Conservation (phyloP, 1,140 invertebrate genomes). For the Daktulosphaira vitifoliae region DNA sequence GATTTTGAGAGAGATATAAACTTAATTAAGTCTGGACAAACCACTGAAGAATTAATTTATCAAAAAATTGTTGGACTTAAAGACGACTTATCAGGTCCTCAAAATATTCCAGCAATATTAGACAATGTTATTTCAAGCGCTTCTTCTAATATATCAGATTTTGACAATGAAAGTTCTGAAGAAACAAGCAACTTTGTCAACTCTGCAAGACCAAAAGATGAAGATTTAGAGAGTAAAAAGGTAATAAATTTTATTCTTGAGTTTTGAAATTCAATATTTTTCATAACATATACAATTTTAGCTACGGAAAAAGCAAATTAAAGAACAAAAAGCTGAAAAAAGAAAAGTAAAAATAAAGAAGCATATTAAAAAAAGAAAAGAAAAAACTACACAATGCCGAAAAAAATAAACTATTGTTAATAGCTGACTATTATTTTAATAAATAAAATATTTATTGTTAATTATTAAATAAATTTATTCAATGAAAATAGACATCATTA, state of each 20-base stretch:
- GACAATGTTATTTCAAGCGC: constrained; percentile 38
- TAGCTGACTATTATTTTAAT: too few relatives aligned
- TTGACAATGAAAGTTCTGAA: constrained; percentile 44
- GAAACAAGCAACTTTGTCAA: constrained; percentile 55
- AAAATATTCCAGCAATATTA: constrained; percentile 46
- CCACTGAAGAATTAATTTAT: constrained; percentile 60
- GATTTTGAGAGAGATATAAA: constrained; percentile 83
- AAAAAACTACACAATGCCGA: constrained; percentile 48
- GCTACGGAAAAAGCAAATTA: constrained; percentile 73
- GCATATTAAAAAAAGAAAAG: constrained; percentile 86
- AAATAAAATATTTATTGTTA: too few relatives aligned
- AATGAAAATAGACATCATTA: too few relatives aligned
- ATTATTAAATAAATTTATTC: too few relatives aligned
- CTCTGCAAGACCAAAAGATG: constrained; percentile 67
- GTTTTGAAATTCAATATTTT: constrained; percentile 11
- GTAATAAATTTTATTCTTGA: constrained; percentile 44
- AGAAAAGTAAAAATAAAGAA: constrained; percentile 89
- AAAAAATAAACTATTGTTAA: constrained; percentile 13
- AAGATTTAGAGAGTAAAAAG: constrained; percentile 78
- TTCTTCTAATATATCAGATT: constrained; percentile 37
- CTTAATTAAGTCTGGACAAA: constrained; percentile 59
- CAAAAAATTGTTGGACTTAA: constrained; percentile 77
- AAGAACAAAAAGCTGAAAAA: constrained; percentile 82
- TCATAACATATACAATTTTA: constrained; percentile 39
- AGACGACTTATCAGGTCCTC: constrained; percentile 64